phyloP scores from a whole-genome alignment of 2,888 invertebrate species.

The Camptogramma bilineatum region DNA sequence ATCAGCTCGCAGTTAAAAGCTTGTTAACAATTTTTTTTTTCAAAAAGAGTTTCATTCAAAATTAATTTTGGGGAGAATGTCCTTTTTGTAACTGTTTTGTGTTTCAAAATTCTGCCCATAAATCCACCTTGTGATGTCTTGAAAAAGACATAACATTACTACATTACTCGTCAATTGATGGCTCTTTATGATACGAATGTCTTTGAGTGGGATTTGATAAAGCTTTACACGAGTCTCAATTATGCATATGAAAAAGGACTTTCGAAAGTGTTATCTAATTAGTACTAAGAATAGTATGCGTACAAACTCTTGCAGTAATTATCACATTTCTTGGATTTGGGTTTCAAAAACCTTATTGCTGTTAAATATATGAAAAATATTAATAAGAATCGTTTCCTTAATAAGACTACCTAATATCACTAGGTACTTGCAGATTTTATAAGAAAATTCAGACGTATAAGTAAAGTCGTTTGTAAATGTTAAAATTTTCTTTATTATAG shows the following conservation, averaged over 20 bases:
- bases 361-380: slow-evolving; percentile 7
- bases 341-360: slow-evolving; percentile 20
- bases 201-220: slow-evolving; percentile 17
- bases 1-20: too few relatives aligned
- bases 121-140: not conserved
- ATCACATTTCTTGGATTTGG: slow-evolving; percentile 4
- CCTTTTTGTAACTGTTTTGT: too few relatives aligned
- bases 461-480: slow-evolving; percentile 25
- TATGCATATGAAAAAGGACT: slow-evolving; percentile 2
- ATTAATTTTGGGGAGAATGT: too few relatives aligned
- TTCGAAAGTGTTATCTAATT: slow-evolving; percentile 8
- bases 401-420: slow-evolving; percentile 5
- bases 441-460: not conserved
- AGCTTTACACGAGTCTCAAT: slow-evolving; percentile 22
- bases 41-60: too few relatives aligned
- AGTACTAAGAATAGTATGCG: slow-evolving; percentile 14
- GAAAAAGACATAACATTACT: too few relatives aligned
- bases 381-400: slow-evolving; percentile 1
- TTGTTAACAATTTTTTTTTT: too few relatives aligned
- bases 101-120: not conserved
- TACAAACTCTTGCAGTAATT: slow-evolving; percentile 7
- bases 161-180: not conserved
- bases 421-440: slow-evolving; percentile 1
- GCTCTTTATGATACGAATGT: not conserved
- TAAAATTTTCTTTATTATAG: slow-evolving; percentile 19